Evolutionary conservation across 1,140 invertebrate genomes (phyloP).

Genomic region (Pollicipes pollicipes): DNA sequence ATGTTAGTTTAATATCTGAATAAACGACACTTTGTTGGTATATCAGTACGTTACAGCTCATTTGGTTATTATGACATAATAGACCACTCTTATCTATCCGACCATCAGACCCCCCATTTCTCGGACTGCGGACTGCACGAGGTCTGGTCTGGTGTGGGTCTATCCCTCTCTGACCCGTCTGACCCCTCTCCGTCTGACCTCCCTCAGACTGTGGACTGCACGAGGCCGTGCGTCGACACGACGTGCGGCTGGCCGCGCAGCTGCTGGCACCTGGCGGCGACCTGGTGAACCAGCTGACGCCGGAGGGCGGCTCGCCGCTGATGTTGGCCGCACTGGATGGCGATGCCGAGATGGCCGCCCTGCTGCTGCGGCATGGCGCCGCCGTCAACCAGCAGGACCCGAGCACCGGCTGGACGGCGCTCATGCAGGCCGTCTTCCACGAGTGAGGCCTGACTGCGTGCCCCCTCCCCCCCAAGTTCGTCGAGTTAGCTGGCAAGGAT

Average conservation of each 20-base stretch:
- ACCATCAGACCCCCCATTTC: too few relatives aligned
- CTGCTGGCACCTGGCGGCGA: constrained; percentile 24
- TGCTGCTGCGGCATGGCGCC: constrained; percentile 25
- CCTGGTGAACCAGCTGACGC: constrained; percentile 24
- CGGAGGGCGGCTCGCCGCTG: constrained; percentile 26
- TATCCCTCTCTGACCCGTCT: too few relatives aligned
- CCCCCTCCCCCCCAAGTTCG: too few relatives aligned
- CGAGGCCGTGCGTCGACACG: constrained; percentile 20
- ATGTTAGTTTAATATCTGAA: too few relatives aligned
- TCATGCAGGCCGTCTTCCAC: constrained; percentile 32
- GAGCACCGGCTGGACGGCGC: constrained; percentile 29
- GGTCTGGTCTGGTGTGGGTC: too few relatives aligned
- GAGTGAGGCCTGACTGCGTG: constrained; percentile 22
- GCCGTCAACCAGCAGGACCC: constrained; percentile 27
- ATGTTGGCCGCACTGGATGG: constrained; percentile 28
- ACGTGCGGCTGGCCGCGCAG: constrained; percentile 18
- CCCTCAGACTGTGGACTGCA: constrained; percentile 11
- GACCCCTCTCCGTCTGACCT: too few relatives aligned
- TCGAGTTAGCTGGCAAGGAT: too few relatives aligned
- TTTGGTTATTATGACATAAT: too few relatives aligned
- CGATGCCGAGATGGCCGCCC: constrained; percentile 23
- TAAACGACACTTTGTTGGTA: too few relatives aligned
- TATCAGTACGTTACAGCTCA: too few relatives aligned
- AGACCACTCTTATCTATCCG: too few relatives aligned
- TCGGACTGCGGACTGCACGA: too few relatives aligned